Base-by-base conservation (phyloP, 92 coral and sea anemone genomes). In the Actinostola sp. region DNA sequence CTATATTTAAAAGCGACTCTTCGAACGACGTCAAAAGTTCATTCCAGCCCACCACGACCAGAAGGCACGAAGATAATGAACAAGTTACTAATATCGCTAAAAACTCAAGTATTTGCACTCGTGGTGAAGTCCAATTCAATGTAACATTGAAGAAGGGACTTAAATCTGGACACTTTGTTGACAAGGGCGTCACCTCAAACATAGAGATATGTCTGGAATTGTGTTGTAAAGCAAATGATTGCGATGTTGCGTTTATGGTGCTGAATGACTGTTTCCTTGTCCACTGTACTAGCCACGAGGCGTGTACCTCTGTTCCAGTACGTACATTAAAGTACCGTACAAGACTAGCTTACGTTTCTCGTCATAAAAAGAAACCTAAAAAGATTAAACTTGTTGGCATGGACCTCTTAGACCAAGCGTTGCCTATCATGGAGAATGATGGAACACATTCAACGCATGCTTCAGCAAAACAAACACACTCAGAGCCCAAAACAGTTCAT, bases 291-390 rank as follows among this genome's bases (percentile, higher is more conserved):
- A 48, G 79, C 75, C 70, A 77, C n/a, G 73, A 31, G 10, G 81
- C 78, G n/a, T 94, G 98, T 53, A 72, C 66, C 44, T 72, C 92
- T 54, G 88, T 88, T n/a, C 98, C 98, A 63, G 91, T 81, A 19
- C 84, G 85, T 44, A 91, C 90, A 20, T 77, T 48, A 44, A 90
- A 81, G 53, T 94, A 85, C 73, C 82, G 67, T 29, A 89, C 97
- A 26, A 76, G 81, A 31, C 67, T 91, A 23, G 89, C 81, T 23
- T 80, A 76, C 69, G 88, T 91, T 34, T 70, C 51, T 34, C 66
- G 78, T n/a, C 11, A 29, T n/a, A 21, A 12, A 3, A 51, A 44
- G 63, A 61, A 74, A 34, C 24, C 85, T 38, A 38, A 63, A 3
- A 70, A 43, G 42, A 66, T 84, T 1, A 29, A 62, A 21, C 72